Evolutionary conservation across 1,140 invertebrate species (phyloP), one percentile per base, ranked within the genome.

Genomic region (Megathymus violae): DNA sequence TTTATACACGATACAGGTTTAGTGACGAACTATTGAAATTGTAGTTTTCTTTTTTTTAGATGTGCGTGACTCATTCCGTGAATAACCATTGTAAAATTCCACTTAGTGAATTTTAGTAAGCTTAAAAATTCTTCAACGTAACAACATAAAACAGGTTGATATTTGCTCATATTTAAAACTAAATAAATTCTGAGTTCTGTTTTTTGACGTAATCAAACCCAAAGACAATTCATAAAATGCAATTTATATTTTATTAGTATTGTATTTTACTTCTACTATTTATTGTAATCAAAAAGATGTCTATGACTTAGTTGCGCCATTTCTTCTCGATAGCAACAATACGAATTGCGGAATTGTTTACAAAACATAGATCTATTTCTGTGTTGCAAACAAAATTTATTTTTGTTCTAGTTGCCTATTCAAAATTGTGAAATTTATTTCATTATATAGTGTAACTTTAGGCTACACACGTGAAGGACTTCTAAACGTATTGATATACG

Each of bases 1-100:
- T 54, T 54, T 14, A 16, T 54, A 40, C 41, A 43, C 51, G 41
- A 4, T 13, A 43, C 51, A 17, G 38, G 51, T 54, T n/a, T 40
- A 13, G 27, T 36, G 13, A 17, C 47, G 47, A 51, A 17, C 36
- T 50, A 48, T 50, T 50, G 13, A 25, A 40, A 41, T 43, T 34
- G 15, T 48, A 44, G 9, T 10, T 41, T 16, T 47, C 19, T 36
- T 36, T 4, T 36, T 36, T 36, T 36, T 11, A 11, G 10, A 36
- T n/a, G 34, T 36, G 1, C 2, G 11, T 36, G 34, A 36, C 3
- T 36, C 34, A 36, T 36, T 0, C 34, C 2, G n/a, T 11, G 11
- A n/a, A n/a, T n/a, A n/a, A n/a, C n/a, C n/a, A n/a, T n/a, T n/a
- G n/a, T n/a, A n/a, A n/a, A n/a, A n/a, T n/a, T n/a, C n/a, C n/a